These are phyloP conservation scores for Megamerina dolium DNA, from an alignment of 2,888 invertebrate genomes.

Conservation along the genomic window DNA sequence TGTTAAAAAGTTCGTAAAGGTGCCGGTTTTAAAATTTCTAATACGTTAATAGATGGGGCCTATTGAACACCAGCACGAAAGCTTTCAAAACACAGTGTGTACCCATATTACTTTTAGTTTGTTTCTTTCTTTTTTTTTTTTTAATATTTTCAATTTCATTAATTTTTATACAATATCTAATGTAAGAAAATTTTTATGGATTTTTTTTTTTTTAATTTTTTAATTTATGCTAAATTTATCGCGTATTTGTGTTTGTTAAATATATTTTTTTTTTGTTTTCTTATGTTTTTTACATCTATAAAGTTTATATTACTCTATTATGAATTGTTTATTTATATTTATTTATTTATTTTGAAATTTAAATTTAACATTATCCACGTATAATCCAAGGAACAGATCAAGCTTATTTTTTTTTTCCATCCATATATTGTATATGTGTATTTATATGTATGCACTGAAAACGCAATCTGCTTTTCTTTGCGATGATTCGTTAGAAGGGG, in stretches of 20 bases:
- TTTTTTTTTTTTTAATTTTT: slow-evolving; percentile 6
- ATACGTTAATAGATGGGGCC: too few relatives aligned
- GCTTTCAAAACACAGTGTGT: too few relatives aligned
- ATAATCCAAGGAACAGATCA: slow-evolving; percentile 32
- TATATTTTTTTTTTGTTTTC: slow-evolving; percentile 13
- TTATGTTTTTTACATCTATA: slow-evolving; percentile 8
- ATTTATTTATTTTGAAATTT: not conserved
- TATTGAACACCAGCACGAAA: too few relatives aligned
- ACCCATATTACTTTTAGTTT: slow-evolving; percentile 17
- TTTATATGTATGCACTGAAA: slow-evolving; percentile 9
- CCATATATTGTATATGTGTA: slow-evolving; percentile 1
- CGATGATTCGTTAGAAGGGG: too few relatives aligned
- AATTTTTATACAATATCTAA: slow-evolving; percentile 25
- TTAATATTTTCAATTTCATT: slow-evolving; percentile 22
- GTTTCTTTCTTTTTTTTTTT: slow-evolving; percentile 15
- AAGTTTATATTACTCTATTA: slow-evolving; percentile 12
- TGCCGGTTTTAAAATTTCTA: too few relatives aligned
- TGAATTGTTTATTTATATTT: slow-evolving; percentile 15
- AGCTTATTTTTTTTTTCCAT: slow-evolving; percentile 9
- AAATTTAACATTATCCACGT: slow-evolving; percentile 6
- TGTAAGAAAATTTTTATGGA: slow-evolving; percentile 15
- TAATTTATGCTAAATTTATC: slow-evolving; percentile 18
- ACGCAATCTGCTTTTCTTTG: too few relatives aligned
- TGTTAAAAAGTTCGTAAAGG: too few relatives aligned
- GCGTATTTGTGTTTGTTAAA: slow-evolving; percentile 16